Conservation (phyloP, 2,113 vertebrate genomes). For the Lonchura striata region DNA sequence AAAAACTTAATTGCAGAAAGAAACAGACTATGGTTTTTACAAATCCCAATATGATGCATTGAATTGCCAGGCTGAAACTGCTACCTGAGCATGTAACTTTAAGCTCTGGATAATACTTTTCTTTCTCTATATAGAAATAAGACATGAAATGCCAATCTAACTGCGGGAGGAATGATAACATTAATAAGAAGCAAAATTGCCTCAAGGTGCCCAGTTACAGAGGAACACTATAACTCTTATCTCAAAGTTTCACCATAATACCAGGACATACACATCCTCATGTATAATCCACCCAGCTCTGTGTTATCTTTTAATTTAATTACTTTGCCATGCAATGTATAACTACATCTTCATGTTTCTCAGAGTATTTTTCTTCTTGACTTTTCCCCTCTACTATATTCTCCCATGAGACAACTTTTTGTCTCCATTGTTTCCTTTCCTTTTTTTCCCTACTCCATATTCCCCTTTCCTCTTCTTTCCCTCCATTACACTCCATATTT, state of each 20-base stretch:
- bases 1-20: not conserved
- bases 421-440: not conserved
- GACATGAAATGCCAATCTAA: not conserved
- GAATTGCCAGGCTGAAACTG: not conserved
- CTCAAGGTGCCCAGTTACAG: not conserved
- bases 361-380: not conserved
- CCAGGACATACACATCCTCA: not conserved
- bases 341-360: not conserved
- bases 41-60: not conserved
- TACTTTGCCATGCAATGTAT: not conserved
- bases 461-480: not conserved
- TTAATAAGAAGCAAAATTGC: not conserved
- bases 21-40: not conserved
- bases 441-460: not conserved
- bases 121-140: not conserved
- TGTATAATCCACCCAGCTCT: not conserved
- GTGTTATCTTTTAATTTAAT: not conserved
- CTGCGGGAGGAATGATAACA: not conserved
- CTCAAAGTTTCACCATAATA: not conserved
- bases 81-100: not conserved
- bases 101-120: not conserved
- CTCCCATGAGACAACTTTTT: not conserved
- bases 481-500: not conserved
- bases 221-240: not conserved
- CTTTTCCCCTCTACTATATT: not conserved